Conservation (phyloP, 2,888 invertebrate genomes). For the Napeogenes sylphis region DNA sequence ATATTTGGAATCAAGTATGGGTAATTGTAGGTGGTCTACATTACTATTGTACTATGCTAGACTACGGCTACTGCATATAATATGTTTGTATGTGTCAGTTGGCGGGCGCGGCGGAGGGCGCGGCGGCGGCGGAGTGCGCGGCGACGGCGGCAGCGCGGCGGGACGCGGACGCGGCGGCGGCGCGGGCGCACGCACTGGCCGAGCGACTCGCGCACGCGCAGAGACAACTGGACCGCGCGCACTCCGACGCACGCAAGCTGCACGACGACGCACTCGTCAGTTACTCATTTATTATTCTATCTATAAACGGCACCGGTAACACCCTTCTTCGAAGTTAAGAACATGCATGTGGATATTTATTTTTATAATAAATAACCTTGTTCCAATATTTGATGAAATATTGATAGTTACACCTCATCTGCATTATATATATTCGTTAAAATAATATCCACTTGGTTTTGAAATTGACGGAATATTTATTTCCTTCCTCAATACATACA, state of each 20-base stretch:
- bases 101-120: slow-evolving; percentile 50
- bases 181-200: slow-evolving; percentile 60
- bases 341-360: too few species aligned
- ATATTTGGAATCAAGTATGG: too few species aligned
- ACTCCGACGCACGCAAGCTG: slow-evolving; percentile 60
- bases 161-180: slow-evolving; percentile 58
- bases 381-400: too few species aligned
- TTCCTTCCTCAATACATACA: too few species aligned
- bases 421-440: neutral
- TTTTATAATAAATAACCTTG: too few species aligned
- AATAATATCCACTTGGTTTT: neutral
- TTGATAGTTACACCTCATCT: neutral
- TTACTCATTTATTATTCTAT: neutral
- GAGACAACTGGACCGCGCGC: slow-evolving; percentile 69
- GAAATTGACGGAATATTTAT: neutral
- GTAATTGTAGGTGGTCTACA: too few species aligned
- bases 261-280: slow-evolving; percentile 67
- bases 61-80: neutral
- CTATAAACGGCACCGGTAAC: too few species aligned
- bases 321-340: too few species aligned
- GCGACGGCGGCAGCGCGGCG: slow-evolving; percentile 60
- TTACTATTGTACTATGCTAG: too few species aligned
- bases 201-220: slow-evolving; percentile 70
- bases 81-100: slow-evolving; percentile 37
- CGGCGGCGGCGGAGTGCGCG: slow-evolving; percentile 49